A percentile compares a stretch with the other conserved stretches of the same genome.
These are phyloP conservation scores for Hemiscyllium ocellatum DNA, from an alignment of 2,113 vertebrate species.

Conservation along the genomic window DNA sequence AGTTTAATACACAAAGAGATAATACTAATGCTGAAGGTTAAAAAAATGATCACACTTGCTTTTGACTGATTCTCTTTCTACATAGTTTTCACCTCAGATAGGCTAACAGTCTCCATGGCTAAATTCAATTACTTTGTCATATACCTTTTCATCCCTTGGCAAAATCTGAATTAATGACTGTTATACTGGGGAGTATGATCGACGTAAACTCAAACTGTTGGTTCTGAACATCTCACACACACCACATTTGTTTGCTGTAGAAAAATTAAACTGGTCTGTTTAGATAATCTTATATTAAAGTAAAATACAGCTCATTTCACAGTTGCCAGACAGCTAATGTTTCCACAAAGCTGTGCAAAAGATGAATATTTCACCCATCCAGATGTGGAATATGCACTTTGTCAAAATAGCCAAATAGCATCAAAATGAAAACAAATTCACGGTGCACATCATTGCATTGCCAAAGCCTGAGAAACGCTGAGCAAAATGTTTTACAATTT, in stretches of 20 bases:
- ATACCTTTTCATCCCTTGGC: neutral
- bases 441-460: neutral
- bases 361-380: neutral
- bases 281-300: neutral
- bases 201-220: neutral
- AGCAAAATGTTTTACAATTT: neutral
- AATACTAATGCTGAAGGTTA: neutral
- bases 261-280: neutral
- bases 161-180: neutral
- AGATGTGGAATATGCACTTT: neutral
- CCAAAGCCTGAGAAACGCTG: neutral
- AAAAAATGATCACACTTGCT: neutral
- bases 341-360: neutral
- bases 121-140: neutral
- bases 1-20: constrained; percentile 8
- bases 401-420: neutral
- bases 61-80: neutral
- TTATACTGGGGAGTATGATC: neutral
- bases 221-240: neutral
- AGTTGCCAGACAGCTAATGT: neutral
- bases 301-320: neutral
- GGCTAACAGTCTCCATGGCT: neutral
- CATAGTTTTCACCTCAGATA: neutral
- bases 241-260: neutral
- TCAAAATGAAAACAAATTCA: neutral